Percentiles rank a stretch among this genome's conserved stretches.
phyloP scores from a whole-genome alignment of 2,888 invertebrate species.

The Phlogophora meticulosa region DNA sequence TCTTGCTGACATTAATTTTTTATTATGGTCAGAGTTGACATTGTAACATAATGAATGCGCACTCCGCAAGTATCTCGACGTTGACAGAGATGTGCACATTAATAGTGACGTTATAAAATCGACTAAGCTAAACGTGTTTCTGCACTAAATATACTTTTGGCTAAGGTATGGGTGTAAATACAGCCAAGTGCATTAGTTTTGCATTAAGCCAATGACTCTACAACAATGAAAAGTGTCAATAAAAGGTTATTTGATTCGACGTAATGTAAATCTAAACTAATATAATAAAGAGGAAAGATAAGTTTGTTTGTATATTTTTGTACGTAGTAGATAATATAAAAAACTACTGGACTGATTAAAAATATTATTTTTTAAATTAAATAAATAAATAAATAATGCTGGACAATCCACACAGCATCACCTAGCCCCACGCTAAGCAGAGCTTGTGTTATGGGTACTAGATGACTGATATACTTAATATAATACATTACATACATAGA shows the following conservation, averaged over 20 bases:
- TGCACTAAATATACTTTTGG: conserved; percentile 59
- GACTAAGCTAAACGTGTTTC: conserved; percentile 44
- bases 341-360: no score
- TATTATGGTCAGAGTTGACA: conserved; percentile 43
- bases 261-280: no score
- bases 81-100: conserved; percentile 53
- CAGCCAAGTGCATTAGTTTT: conserved; percentile 54
- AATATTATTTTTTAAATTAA: no score
- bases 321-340: no score
- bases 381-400: no score
- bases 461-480: no score
- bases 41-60: conserved; percentile 38
- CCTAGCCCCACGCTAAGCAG: no score
- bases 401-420: no score
- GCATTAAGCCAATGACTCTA: conserved; percentile 37
- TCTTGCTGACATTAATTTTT: conserved; percentile 27
- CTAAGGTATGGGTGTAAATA: conserved; percentile 37
- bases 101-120: conserved; percentile 44
- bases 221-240: conserved; percentile 14
- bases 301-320: no score
- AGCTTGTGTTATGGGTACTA: no score
- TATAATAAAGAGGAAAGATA: no score
- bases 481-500: no score
- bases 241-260: conserved; percentile 27
- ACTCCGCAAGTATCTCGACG: conserved; percentile 38